phyloP scores from a whole-genome alignment of 2,888 invertebrate species.

The Diabrotica balteata region DNA sequence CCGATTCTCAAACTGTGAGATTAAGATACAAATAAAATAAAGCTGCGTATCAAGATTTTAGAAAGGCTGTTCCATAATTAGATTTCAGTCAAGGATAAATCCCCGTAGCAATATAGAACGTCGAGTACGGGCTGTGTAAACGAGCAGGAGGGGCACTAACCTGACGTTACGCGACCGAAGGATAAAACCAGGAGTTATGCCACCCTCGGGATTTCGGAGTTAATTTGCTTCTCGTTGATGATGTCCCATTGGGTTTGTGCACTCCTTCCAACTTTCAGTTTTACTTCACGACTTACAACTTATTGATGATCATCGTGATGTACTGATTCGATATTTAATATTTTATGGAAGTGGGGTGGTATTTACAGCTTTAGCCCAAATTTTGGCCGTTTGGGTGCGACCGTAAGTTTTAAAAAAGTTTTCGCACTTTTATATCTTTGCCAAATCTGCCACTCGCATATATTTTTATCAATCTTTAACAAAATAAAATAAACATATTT shows the following conservation, averaged over 20 bases:
- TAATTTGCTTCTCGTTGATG: slow-evolving; percentile 60
- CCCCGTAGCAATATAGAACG: slow-evolving; percentile 40
- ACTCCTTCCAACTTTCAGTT: slow-evolving; percentile 42
- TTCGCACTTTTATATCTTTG: too few species aligned
- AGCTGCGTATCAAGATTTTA: slow-evolving; percentile 31
- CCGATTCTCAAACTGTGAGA: background rate
- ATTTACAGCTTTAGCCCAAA: background rate
- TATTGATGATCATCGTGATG: slow-evolving; percentile 28
- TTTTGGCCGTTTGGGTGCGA: too few species aligned
- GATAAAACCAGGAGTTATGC: slow-evolving; percentile 58
- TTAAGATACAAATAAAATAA: slow-evolving; percentile 18
- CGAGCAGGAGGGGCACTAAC: slow-evolving; percentile 46
- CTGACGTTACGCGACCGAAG: slow-evolving; percentile 56
- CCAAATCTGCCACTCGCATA: too few species aligned
- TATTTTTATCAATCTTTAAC: too few species aligned
- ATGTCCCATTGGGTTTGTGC: slow-evolving; percentile 54
- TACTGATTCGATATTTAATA: slow-evolving; percentile 15
- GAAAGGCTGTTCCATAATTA: slow-evolving; percentile 44
- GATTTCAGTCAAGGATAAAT: slow-evolving; percentile 46
- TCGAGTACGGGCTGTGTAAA: slow-evolving; percentile 42
- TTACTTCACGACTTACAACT: slow-evolving; percentile 32
- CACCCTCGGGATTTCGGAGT: slow-evolving; percentile 55
- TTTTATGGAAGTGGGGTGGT: background rate
- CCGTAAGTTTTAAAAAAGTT: too few species aligned
- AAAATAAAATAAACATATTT: too few species aligned